phyloP scores from a whole-genome alignment of 2,888 invertebrate species.

The Watsonalla binaria region DNA sequence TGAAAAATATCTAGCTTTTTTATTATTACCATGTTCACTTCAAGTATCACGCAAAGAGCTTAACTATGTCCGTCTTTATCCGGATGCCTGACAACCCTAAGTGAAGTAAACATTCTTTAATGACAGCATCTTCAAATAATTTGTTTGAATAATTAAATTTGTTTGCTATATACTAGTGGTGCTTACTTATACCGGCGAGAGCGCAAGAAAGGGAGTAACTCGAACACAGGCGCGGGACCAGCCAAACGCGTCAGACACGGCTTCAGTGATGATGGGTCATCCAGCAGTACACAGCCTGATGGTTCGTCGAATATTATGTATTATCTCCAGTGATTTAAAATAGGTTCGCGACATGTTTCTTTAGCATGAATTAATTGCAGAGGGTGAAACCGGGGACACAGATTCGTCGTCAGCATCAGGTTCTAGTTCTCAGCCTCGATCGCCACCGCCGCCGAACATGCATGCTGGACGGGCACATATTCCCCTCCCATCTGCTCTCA shows the following conservation, averaged over 20 bases:
- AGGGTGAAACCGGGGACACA: conserved; percentile 41
- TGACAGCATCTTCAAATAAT: neutral
- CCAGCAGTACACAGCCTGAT: conserved; percentile 79
- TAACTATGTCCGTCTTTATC: too few relatives aligned
- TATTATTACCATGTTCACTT: too few relatives aligned
- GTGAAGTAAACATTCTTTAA: neutral
- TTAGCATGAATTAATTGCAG: conserved; percentile 10
- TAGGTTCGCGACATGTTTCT: too few relatives aligned
- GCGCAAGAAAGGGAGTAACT: conserved; percentile 80
- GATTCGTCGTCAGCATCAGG: conserved; percentile 66
- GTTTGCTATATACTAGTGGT: conserved; percentile 71
- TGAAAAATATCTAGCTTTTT: too few relatives aligned
- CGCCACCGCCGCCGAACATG: conserved; percentile 52
- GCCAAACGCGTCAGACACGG: conserved; percentile 68
- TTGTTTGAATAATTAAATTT: neutral
- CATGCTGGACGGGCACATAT: conserved; percentile 55
- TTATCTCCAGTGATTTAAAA: conserved; percentile 1
- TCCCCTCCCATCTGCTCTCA: conserved; percentile 54
- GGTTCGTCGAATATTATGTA: conserved; percentile 25
- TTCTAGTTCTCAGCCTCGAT: conserved; percentile 52
- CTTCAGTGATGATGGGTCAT: conserved; percentile 87
- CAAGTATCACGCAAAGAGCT: too few relatives aligned
- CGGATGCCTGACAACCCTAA: neutral
- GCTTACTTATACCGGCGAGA: conserved; percentile 87
- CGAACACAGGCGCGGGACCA: conserved; percentile 43